phyloP scores from a whole-genome alignment of 1,140 invertebrate species.

The Proctacanthus coquilletti region DNA sequence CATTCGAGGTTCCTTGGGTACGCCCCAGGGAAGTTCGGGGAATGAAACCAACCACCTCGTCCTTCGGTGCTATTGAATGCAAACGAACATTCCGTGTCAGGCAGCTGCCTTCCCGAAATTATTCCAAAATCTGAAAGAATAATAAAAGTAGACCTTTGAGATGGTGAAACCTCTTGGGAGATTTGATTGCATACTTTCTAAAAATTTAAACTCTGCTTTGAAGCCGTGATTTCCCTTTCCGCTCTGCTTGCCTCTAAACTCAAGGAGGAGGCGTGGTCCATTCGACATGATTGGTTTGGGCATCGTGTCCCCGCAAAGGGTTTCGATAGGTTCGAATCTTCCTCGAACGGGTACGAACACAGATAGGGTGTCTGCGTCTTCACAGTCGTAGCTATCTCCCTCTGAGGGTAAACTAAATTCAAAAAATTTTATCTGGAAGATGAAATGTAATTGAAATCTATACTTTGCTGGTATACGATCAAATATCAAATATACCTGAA shows the following conservation, averaged over 20 bases:
- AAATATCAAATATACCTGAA: slow-evolving; percentile 65
- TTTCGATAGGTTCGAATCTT: slow-evolving; percentile 41
- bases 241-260: slow-evolving; percentile 57
- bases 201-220: slow-evolving; percentile 71
- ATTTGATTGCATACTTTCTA: slow-evolving; percentile 54
- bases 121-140: slow-evolving; percentile 47
- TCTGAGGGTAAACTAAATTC: slow-evolving; percentile 25
- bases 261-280: slow-evolving; percentile 61
- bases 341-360: slow-evolving; percentile 14
- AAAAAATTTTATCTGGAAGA: slow-evolving; percentile 18
- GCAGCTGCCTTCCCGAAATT: slow-evolving; percentile 53
- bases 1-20: slow-evolving; percentile 88
- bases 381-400: slow-evolving; percentile 16
- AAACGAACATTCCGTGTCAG: slow-evolving; percentile 63
- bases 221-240: slow-evolving; percentile 66
- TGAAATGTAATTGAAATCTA: background rate
- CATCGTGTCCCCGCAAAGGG: slow-evolving; percentile 61
- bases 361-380: slow-evolving; percentile 19
- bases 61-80: slow-evolving; percentile 64
- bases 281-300: slow-evolving; percentile 82
- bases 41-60: slow-evolving; percentile 68
- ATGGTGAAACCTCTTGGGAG: background rate
- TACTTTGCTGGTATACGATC: too few species aligned
- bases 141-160: background rate
- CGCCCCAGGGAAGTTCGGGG: slow-evolving; percentile 83